Base-by-base conservation (phyloP, 2,113 vertebrate species). In the Sander lucioperca region DNA sequence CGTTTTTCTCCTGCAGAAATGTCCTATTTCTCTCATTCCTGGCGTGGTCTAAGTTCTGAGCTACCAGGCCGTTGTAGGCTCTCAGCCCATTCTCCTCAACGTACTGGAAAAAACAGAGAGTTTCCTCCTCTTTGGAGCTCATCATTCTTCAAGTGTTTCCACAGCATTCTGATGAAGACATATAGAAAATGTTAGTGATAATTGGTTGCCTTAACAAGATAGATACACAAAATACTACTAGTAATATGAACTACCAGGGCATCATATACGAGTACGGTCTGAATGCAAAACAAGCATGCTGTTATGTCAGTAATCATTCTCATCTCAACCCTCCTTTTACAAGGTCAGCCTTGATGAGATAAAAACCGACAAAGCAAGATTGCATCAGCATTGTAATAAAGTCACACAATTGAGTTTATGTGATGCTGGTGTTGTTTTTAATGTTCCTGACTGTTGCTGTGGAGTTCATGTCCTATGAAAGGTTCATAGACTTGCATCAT, bases 1-100 rank as follows among this genome's bases (percentile, higher is more conserved):
- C 97, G 78, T 96, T 97, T 94, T 99, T 99, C 91, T 99, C 98
- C 93, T 98, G 97, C 93, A 98, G 94, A 92, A 96, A 98, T 86
- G 96, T 95, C 95, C 96, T 94, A 90, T 97, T 98, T 79, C 96
- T 97, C 95, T 99, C 98, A 94, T 98, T 99, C 95, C 98, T 97
- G 94, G 97, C 93, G 83, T 97, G 96, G 91, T 98, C 97, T 76
- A 93, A 74, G 79, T 98, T 99, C 92, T 99, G 97, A 93, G 98
- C 97, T 77, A 98, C 96, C 93, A 99, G 95, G 83, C 96, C 95
- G 58, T 97, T 96, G 30, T 99, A 99, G 85, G 96, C 97, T 93
- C 96, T 97, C 94, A 99, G 96, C 82, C 98, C 98, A 91, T 97
- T 97, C 84, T 99, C 98, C 94, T 99, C 98, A 85, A 99, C 97